Evolutionary conservation across 2,888 invertebrate species (phyloP).

Genomic region (Anoplius nigerrimus): DNA sequence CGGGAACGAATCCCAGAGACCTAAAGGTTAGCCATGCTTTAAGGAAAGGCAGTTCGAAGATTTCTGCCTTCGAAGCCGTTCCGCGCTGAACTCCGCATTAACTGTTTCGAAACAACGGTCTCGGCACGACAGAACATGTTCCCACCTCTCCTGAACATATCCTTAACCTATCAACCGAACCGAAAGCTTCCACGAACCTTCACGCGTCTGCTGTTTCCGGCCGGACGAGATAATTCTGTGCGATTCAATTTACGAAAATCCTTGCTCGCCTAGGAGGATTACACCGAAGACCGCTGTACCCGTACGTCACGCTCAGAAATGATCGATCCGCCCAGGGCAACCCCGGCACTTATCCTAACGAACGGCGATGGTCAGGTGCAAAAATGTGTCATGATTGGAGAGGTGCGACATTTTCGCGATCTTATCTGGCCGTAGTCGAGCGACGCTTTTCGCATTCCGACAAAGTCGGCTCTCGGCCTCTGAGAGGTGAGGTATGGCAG

Average conservation of each 20-base stretch:
- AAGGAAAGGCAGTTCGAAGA: too few relatives aligned
- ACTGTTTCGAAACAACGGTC: neutral
- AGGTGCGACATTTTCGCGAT: constrained; percentile 51
- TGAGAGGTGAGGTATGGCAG: constrained; percentile 14
- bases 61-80: neutral
- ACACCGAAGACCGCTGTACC: neutral
- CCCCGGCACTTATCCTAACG: constrained; percentile 6
- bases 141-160: too few relatives aligned
- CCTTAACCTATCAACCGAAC: too few relatives aligned
- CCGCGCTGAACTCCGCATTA: neutral
- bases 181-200: too few relatives aligned
- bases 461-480: constrained; percentile 38
- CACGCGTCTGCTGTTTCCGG: too few relatives aligned
- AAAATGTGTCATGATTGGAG: constrained; percentile 27
- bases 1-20: constrained; percentile 53
- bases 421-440: constrained; percentile 42
- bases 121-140: too few relatives aligned
- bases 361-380: constrained; percentile 3
- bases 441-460: constrained; percentile 54
- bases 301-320: constrained; percentile 10
- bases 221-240: too few relatives aligned
- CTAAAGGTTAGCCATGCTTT: constrained; percentile 8
- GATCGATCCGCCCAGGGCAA: neutral
- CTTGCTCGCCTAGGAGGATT: neutral
- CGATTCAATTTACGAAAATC: constrained; percentile 1